These are phyloP conservation scores for Scartelaos histophorus DNA, from an alignment of 2,113 vertebrate genomes.

Conservation along the genomic window DNA sequence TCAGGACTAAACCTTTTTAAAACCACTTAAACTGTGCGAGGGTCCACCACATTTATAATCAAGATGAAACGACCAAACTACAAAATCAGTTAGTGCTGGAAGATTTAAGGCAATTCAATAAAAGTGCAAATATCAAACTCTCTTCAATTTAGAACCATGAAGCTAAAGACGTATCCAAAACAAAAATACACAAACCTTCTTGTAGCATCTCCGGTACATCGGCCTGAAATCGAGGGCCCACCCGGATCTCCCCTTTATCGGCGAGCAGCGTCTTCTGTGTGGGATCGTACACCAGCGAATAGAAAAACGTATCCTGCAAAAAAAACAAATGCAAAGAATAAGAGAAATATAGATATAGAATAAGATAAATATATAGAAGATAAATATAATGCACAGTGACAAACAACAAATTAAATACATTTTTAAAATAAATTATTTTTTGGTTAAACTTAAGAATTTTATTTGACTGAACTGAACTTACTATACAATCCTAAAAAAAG, in stretches of 20 bases:
- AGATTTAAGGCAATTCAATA: too few species aligned
- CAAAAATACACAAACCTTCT: conserved; percentile 78
- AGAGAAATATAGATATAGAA: too few species aligned
- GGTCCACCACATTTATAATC: too few species aligned
- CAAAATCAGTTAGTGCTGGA: too few species aligned
- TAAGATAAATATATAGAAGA: too few species aligned
- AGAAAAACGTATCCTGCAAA: conserved; percentile 94
- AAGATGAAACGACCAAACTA: too few species aligned
- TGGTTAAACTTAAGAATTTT: too few species aligned
- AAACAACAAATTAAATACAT: neutral
- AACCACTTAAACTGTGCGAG: neutral
- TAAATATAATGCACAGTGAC: neutral
- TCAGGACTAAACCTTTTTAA: neutral
- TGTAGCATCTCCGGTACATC: conserved; percentile 95
- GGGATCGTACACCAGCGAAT: conserved; percentile 96
- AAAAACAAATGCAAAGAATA: neutral
- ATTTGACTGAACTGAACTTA: too few species aligned
- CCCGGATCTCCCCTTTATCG: conserved; percentile 96
- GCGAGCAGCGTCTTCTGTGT: conserved; percentile 95
- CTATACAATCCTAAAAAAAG: too few species aligned
- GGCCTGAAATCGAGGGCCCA: conserved; percentile 96
- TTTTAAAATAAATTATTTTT: neutral
- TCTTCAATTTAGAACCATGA: too few species aligned
- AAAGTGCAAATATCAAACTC: too few species aligned
- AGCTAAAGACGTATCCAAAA: neutral